Evolutionary conservation across 2,113 vertebrate species (phyloP), one percentile per base, ranked within the genome.

Genomic region (Mobula hypostoma): DNA sequence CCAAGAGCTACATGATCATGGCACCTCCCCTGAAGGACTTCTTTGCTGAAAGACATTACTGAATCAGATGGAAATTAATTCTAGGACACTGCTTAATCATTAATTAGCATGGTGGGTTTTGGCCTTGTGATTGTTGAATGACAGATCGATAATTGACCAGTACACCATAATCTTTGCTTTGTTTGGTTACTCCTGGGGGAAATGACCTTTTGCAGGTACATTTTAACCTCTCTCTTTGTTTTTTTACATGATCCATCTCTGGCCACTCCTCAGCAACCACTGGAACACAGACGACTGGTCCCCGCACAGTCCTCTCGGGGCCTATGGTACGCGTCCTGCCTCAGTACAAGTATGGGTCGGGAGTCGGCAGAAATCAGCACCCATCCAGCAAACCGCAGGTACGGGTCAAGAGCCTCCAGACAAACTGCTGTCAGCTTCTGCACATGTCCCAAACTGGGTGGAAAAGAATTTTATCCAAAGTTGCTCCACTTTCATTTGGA

Each of bases 201-300:
- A 61, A 87, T 12, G 11, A 36, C 29, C 0, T 19, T 56, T 29
- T 94, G 12, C 9, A 9, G 29, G 63, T 66, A 9, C 14, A 32
- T 6, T 40, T 61, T 94, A 40, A 36, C 8, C 56, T n/a, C 40
- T n/a, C 6, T 79, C 5, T 78, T 27, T 14, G 29, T 6, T 24
- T 24, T 24, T 21, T 19, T 74, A 21, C 21, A 17, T 11, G 21
- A 74, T 21, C 19, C 2, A 74, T 9, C 83, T 87, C 15, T 68
- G 61, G 27, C 66, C 85, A 8, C 14, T 0, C 8, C 95, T 29
- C 94, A 99, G 99, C 95, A 95, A 98, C 99, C 96, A 98, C 99
- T 0, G 99, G 98, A 94, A 99, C 99, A 0, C 99, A 99, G 97
- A 99, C 98, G 0, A 95, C 96, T 14, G 97, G 98, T 1, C 94